These are phyloP conservation scores for Crocodylus rhombifer DNA, from an alignment of 2,797 vertebrate species.

Conservation along the genomic window DNA sequence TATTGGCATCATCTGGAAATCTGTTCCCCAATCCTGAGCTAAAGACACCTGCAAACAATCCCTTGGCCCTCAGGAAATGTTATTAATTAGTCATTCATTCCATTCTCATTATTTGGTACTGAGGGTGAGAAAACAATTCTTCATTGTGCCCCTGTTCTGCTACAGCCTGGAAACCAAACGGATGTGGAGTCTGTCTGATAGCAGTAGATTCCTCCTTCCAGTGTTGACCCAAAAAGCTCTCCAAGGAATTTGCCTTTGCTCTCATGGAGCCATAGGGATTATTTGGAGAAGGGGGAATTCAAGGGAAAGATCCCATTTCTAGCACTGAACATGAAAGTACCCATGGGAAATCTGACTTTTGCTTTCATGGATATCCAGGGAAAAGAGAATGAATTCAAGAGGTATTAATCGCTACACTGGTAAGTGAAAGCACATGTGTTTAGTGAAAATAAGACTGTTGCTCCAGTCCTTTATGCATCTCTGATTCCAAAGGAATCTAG, in stretches of 20 bases:
- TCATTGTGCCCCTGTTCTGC: background rate
- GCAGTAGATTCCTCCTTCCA: background rate
- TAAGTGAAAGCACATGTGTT: background rate
- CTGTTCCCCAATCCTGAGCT: background rate
- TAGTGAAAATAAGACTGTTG: slow-evolving; percentile 27
- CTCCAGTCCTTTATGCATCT: background rate
- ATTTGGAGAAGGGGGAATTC: background rate
- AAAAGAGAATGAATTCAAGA: slow-evolving; percentile 18
- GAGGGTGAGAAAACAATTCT: background rate
- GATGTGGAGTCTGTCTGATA: background rate
- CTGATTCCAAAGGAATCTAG: background rate
- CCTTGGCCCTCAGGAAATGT: background rate
- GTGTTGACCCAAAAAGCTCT: background rate
- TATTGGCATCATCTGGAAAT: background rate
- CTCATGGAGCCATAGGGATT: background rate
- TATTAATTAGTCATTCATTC: background rate
- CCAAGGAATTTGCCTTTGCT: background rate
- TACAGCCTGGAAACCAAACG: background rate
- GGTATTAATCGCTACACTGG: background rate
- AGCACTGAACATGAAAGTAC: slow-evolving; percentile 46
- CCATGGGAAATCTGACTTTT: background rate
- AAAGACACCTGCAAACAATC: background rate
- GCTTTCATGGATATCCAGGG: slow-evolving; percentile 12
- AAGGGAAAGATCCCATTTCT: slow-evolving; percentile 1
- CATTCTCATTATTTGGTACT: background rate